These are phyloP conservation scores for Cettia cetti DNA, from an alignment of 2,113 vertebrate species.

Conservation along the genomic window DNA sequence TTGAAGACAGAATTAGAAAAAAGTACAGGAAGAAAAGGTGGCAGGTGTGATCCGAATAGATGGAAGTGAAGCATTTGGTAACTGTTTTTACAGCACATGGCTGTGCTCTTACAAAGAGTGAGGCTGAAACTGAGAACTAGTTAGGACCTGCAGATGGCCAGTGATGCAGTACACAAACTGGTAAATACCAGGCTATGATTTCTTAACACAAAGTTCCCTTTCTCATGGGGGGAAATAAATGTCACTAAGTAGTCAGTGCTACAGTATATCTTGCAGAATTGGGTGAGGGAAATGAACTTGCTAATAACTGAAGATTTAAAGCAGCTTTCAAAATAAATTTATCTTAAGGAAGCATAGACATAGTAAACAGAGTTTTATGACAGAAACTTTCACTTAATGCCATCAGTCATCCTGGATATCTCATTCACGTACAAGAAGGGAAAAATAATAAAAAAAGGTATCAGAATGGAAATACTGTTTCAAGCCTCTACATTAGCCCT, in stretches of 20 bases:
- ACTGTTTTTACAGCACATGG: not conserved
- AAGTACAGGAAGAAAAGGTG: constrained; percentile 3
- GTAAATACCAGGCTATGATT: not conserved
- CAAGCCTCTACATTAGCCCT: not conserved
- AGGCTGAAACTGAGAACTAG: not conserved
- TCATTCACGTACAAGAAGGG: not conserved
- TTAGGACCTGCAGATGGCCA: not conserved
- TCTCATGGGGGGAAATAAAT: not conserved
- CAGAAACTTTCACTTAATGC: not conserved
- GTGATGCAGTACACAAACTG: not conserved
- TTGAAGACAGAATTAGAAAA: constrained; percentile 32
- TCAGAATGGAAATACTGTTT: not conserved
- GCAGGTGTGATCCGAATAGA: constrained; percentile 39
- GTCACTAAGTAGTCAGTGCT: not conserved
- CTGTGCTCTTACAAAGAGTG: not conserved
- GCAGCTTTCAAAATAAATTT: not conserved
- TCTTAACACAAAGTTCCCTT: not conserved
- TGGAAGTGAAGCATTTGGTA: not conserved
- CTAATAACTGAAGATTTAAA: not conserved
- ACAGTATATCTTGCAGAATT: not conserved
- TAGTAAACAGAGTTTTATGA: constrained; percentile 4
- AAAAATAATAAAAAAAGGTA: not conserved
- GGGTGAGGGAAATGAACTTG: not conserved
- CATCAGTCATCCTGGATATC: not conserved
- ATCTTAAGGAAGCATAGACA: not conserved